A percentile compares a stretch with the other conserved stretches of the same genome.
Evolutionary conservation across 1,140 invertebrate species (phyloP).

Genomic region (Dinoponera quadriceps): DNA sequence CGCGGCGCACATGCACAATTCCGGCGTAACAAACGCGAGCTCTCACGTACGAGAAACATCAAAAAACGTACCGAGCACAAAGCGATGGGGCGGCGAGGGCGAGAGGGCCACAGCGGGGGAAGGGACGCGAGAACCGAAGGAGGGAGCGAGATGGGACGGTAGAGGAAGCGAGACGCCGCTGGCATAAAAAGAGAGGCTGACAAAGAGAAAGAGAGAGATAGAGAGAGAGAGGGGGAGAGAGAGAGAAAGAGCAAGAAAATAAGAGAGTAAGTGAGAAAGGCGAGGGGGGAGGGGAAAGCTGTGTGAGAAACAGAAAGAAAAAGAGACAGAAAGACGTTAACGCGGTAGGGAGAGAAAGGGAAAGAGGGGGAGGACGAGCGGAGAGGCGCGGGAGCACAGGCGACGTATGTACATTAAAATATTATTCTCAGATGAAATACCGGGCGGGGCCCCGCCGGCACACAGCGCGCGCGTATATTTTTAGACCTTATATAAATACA

Average conservation of each 20-base stretch:
- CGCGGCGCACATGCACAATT: constrained; percentile 62
- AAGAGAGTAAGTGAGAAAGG: not conserved
- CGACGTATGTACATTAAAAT: constrained; percentile 84
- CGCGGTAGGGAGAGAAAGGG: constrained; percentile 37
- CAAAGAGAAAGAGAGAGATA: constrained; percentile 26
- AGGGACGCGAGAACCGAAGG: not conserved
- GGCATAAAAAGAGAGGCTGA: constrained; percentile 57
- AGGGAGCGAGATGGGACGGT: constrained; percentile 17
- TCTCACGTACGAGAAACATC: constrained; percentile 76
- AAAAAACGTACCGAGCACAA: constrained; percentile 79
- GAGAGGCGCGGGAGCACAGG: constrained; percentile 54
- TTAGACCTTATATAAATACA: constrained; percentile 86
- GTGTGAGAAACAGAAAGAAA: constrained; percentile 46
- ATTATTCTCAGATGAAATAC: constrained; percentile 86
- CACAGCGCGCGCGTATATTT: constrained; percentile 83
- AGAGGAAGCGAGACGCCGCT: constrained; percentile 21
- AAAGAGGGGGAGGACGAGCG: constrained; percentile 59
- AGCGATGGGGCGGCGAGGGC: constrained; percentile 65
- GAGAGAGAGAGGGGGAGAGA: constrained; percentile 16
- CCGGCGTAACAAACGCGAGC: constrained; percentile 65
- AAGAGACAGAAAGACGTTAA: constrained; percentile 54
- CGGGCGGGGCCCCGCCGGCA: constrained; percentile 84
- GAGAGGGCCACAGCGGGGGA: not conserved
- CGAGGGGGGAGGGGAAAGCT: constrained; percentile 23
- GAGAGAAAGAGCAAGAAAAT: constrained; percentile 25